Evolutionary conservation across 2,888 invertebrate species (phyloP), one percentile per base, ranked within the genome.

Genomic region (Cheilosia urbana): DNA sequence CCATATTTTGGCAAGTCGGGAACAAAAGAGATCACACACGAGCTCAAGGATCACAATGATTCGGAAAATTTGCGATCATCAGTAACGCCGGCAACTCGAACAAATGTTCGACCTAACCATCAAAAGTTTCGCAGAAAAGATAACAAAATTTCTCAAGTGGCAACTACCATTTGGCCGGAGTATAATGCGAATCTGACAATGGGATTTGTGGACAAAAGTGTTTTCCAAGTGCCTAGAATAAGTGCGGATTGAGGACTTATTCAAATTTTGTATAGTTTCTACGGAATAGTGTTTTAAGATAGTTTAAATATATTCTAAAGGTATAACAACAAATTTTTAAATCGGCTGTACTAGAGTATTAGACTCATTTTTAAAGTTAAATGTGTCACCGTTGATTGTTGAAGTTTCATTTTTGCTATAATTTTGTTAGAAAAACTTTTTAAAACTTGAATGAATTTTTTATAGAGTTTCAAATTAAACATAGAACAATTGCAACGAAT

Each of bases 151-250:
- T n/a, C 60, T 2, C 15, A 37, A 72, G 42, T 42, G 17, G n/a
- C 55, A n/a, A 37, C 57, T 42, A 2, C 4, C 1, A 63, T 49
- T 1, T 63, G 58, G 63, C 13, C 72, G 21, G 24, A 40, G 27
- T 91, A 91, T 78, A 88, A 89, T n/a, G 88, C 80, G 11, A 91
- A 91, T 88, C 88, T 91, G 4, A 90, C 91, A 2, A 77, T 87
- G n/a, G 91, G 91, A 0, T 88, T 89, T 53, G 89, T 91, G 58
- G 91, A 91, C 24, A 90, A 89, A 47, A 89, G 87, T 47, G 88
- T 91, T 72, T 91, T 91, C 75, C 87, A 89, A 87, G 88, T 90
- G 87, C 91, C 91, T 65, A 75, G 45, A 58, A 30, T 84, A 27
- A 73, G 27, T 27, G 0, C 21, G 51, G 68, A 34, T 66, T 78